Evolutionary conservation across 2,888 invertebrate species (phyloP).

Genomic region (Busseola fusca): DNA sequence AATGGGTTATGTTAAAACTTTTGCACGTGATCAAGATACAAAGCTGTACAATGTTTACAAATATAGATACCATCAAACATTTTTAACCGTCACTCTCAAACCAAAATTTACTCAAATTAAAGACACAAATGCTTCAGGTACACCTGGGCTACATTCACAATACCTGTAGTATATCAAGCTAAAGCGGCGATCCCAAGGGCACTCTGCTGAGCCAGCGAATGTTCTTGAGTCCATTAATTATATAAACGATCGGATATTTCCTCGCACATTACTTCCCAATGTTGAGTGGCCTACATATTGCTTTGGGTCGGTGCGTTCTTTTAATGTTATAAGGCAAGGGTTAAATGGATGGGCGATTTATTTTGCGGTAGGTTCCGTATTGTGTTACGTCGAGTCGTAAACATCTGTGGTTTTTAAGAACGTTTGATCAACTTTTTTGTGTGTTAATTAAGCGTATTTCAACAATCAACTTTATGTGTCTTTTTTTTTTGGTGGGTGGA

Average conservation of each 20-base stretch:
- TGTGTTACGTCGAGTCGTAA: not conserved
- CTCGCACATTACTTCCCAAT: conserved; percentile 36
- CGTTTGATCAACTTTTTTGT: not conserved
- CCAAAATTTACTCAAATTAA: not conserved
- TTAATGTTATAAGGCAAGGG: conserved; percentile 16
- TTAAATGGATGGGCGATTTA: not conserved
- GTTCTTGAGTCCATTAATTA: conserved; percentile 57
- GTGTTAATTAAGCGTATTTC: not conserved
- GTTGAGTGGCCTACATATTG: conserved; percentile 34
- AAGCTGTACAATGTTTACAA: not conserved
- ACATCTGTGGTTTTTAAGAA: not conserved
- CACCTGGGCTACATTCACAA: not conserved
- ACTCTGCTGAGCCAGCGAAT: conserved; percentile 49
- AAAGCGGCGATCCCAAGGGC: conserved; percentile 44
- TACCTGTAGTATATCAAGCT: conserved; percentile 47
- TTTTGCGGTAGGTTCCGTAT: not conserved
- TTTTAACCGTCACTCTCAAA: not conserved
- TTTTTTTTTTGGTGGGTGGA: no score
- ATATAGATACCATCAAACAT: not conserved
- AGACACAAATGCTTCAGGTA: conserved; percentile 16
- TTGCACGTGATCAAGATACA: not conserved
- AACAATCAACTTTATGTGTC: not conserved
- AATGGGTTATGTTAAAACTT: not conserved
- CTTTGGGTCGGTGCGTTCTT: conserved; percentile 32
- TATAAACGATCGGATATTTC: conserved; percentile 59